A percentile compares a stretch with the other conserved stretches of the same genome.
phyloP scores from a whole-genome alignment of 2,113 vertebrate genomes.

The Steatornis caripensis region DNA sequence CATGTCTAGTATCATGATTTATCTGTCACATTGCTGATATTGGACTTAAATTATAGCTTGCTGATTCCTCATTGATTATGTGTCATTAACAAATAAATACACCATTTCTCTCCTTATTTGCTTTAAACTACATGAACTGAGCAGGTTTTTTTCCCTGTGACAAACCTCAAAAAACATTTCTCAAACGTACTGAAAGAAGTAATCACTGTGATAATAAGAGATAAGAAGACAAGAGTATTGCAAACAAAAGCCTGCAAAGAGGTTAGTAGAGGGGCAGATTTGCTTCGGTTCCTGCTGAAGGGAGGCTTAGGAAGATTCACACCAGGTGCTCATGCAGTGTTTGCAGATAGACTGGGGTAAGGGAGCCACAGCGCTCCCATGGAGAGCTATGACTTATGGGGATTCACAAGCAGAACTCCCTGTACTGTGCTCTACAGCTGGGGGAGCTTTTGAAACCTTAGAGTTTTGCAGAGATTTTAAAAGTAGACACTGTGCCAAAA shows the following conservation, averaged over 20 bases:
- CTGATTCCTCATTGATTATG: neutral
- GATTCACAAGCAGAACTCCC: neutral
- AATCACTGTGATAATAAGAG: neutral
- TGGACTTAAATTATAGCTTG: neutral
- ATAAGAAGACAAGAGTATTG: neutral
- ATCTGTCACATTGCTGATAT: neutral
- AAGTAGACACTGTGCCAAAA: neutral
- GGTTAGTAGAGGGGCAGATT: neutral
- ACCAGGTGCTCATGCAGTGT: neutral
- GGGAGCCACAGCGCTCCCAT: neutral
- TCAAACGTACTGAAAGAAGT: neutral
- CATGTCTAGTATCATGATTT: neutral
- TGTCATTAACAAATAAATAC: neutral
- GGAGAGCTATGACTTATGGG: neutral
- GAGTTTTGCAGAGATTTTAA: neutral
- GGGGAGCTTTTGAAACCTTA: neutral
- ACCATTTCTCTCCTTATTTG: neutral
- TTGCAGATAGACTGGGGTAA: neutral
- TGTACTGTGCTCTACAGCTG: neutral
- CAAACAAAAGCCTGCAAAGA: neutral
- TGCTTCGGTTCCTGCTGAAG: neutral
- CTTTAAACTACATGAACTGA: neutral
- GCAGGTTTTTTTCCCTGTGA: neutral
- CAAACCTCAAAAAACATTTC: neutral
- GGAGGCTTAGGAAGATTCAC: neutral